Percentiles rank a stretch among this genome's conserved stretches.
Evolutionary conservation across 2,797 vertebrate species (phyloP).

Genomic region (Anniella stebbinsi): DNA sequence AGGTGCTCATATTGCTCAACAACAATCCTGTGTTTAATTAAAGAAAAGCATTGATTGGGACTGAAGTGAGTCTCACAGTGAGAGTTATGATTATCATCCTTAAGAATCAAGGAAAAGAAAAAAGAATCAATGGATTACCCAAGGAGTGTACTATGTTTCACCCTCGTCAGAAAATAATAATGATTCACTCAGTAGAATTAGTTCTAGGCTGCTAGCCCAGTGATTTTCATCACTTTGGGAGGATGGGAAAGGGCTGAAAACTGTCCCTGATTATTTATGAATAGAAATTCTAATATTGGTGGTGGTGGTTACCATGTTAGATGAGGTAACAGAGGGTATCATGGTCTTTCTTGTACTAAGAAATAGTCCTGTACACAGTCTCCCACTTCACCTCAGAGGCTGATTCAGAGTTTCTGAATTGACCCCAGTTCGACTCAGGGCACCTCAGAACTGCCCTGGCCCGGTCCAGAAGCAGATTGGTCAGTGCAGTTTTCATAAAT

Average conservation of each 20-base stretch:
- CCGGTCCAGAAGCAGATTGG: too few relatives aligned
- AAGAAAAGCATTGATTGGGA: conserved; percentile 10
- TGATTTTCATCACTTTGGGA: neutral
- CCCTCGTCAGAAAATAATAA: neutral
- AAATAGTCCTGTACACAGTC: too few relatives aligned
- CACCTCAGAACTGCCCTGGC: too few relatives aligned
- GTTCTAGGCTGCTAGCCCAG: neutral
- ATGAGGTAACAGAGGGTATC: too few relatives aligned
- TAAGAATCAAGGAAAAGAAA: neutral
- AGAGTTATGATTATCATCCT: conserved; percentile 18
- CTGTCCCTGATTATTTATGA: too few relatives aligned
- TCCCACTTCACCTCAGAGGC: too few relatives aligned
- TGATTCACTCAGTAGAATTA: neutral
- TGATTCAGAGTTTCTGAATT: too few relatives aligned
- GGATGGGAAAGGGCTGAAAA: neutral
- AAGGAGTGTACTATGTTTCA: neutral
- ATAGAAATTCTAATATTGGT: too few relatives aligned
- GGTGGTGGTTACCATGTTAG: too few relatives aligned
- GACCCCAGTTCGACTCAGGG: too few relatives aligned
- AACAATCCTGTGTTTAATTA: conserved; percentile 27
- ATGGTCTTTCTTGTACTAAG: too few relatives aligned
- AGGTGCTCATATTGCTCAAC: neutral
- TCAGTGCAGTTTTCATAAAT: too few relatives aligned
- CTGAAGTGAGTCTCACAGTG: conserved; percentile 7
- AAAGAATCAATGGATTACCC: conserved; percentile 21